These are phyloP conservation scores for Cynaeus angustus DNA, from an alignment of 2,888 invertebrate species.

Conservation along the genomic window DNA sequence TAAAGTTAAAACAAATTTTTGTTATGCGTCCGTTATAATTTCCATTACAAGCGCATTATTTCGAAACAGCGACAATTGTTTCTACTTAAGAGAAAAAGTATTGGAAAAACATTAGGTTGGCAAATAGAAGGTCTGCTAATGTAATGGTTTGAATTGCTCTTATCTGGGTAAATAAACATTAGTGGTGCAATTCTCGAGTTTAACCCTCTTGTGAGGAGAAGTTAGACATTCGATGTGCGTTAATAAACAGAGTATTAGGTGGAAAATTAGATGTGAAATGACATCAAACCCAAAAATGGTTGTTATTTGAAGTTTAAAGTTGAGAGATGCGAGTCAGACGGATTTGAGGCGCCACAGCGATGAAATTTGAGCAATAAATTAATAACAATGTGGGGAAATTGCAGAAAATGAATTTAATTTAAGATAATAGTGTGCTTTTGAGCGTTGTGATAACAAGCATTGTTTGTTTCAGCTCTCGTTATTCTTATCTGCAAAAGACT, in stretches of 20 bases:
- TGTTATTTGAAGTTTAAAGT: no score
- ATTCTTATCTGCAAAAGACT: neutral
- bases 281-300: neutral
- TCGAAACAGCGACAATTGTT: neutral
- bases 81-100: neutral
- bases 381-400: slow-evolving; percentile 10
- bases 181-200: slow-evolving; percentile 15
- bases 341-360: neutral
- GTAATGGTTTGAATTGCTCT: slow-evolving; percentile 2
- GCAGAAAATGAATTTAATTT: slow-evolving; percentile 1
- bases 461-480: neutral
- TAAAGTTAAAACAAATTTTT: slow-evolving; percentile 3
- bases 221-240: slow-evolving; percentile 6
- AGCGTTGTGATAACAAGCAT: neutral
- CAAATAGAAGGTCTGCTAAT: slow-evolving; percentile 7
- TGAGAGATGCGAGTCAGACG: no score
- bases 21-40: no score
- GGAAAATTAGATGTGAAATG: neutral
- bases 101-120: slow-evolving; percentile 2
- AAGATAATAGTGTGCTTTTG: slow-evolving; percentile 8
- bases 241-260: slow-evolving; percentile 3
- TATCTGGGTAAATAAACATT: slow-evolving; percentile 21
- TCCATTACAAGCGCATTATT: no score
- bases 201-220: slow-evolving; percentile 17
- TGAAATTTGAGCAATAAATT: neutral